phyloP scores from a whole-genome alignment of 2,113 vertebrate genomes.

The Dipodomys ordii region DNA sequence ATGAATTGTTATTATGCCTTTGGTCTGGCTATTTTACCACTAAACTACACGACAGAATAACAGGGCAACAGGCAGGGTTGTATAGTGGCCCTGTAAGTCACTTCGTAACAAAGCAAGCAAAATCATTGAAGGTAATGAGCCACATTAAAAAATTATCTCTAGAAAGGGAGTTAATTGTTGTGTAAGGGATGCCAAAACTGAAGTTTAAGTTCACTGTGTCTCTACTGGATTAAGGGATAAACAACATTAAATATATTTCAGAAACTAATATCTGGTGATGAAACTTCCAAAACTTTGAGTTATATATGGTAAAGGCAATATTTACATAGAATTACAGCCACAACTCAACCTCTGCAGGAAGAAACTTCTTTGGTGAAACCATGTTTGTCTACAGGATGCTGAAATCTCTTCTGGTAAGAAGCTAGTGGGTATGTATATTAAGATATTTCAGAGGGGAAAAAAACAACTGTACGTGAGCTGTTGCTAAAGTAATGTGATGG shows the following conservation, averaged over 20 bases:
- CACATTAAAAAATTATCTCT: background rate
- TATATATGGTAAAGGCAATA: constrained; percentile 1
- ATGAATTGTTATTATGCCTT: background rate
- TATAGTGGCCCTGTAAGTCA: background rate
- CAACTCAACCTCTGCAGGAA: background rate
- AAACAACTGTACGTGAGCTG: background rate
- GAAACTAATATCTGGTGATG: background rate
- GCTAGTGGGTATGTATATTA: background rate
- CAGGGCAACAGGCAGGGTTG: background rate
- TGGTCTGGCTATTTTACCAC: background rate
- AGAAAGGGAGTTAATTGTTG: constrained; percentile 2
- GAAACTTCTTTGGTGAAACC: background rate
- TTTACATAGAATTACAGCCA: background rate
- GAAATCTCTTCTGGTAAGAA: background rate
- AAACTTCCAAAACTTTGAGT: constrained; percentile 10
- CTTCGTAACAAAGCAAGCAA: background rate
- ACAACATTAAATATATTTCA: constrained; percentile 39
- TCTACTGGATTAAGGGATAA: background rate
- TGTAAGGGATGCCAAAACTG: constrained; percentile 25
- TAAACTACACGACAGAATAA: background rate
- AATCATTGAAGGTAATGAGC: background rate
- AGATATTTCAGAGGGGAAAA: constrained; percentile 39
- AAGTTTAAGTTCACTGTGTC: constrained; percentile 9
- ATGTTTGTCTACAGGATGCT: background rate
- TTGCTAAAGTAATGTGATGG: constrained; percentile 24